Evolutionary conservation across 2,113 vertebrate genomes (phyloP).

Genomic region (Ellobius talpinus): DNA sequence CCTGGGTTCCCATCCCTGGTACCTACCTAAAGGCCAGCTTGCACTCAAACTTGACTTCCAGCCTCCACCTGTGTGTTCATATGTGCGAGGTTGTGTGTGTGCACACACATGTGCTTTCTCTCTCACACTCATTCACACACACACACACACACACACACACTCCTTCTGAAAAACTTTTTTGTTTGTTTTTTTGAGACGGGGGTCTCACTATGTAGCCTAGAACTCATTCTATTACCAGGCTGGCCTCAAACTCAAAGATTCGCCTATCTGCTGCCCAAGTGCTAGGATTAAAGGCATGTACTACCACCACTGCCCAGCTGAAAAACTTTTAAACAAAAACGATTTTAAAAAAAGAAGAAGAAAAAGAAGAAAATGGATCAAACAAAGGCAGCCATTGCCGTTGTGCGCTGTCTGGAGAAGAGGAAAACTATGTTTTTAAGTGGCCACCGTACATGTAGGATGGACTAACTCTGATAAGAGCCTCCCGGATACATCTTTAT

Average conservation of each 20-base stretch:
- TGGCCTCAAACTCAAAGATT: neutral
- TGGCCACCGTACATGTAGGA: neutral
- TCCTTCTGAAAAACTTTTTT: neutral
- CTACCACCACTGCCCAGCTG: neutral
- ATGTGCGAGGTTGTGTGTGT: no score
- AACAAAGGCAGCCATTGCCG: conserved; percentile 12
- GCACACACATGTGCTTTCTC: no score
- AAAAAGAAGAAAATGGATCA: neutral
- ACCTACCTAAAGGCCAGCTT: no score
- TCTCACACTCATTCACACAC: neutral
- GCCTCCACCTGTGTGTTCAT: neutral
- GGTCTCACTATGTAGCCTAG: neutral
- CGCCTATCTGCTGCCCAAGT: neutral
- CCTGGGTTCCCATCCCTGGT: neutral
- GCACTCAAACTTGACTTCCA: neutral
- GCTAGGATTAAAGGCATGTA: neutral
- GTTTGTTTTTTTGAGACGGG: neutral
- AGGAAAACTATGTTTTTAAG: neutral
- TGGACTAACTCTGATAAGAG: conserved; percentile 33
- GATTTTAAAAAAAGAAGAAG: neutral
- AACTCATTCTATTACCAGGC: neutral
- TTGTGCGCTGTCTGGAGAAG: neutral
- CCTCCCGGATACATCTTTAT: conserved; percentile 19
- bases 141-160: neutral
- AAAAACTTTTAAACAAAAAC: neutral